Base-by-base conservation (phyloP, 2,888 invertebrate genomes). In the Phlogophora meticulosa region DNA sequence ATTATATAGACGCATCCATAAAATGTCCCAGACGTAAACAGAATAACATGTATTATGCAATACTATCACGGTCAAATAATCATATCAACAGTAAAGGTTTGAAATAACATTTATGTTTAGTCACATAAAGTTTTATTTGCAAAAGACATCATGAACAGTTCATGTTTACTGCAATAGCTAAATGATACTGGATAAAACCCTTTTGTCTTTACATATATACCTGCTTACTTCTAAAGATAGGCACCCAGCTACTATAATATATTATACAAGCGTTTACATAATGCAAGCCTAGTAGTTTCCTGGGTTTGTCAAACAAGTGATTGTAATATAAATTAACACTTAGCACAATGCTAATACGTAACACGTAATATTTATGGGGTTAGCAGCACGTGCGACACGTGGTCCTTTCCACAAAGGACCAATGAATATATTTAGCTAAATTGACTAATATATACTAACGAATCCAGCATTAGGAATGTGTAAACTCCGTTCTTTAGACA, bases 261-360 rank as follows among this genome's bases (percentile, higher is more conserved):
- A 61, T 78, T 73, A 68, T 62, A 61, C 49, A 76, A 78, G n/a
- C 46, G 34, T 46, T 76, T 45, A 72, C 63, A 63, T 68, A 62
- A 68, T 56, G 32, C 48, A 45, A 40, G 20, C 38, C 38, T 24
- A 28, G 46, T 42, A 62, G 57, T 67, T 66, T 78, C 74, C 76
- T 76, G 49, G 56, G 38, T 60, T 72, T 46, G 17, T 45, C 46
- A 73, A 59, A 75, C 78, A 73, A 59, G 45, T 49, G 67, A 55
- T 72, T 75, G 61, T 72, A 49, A 53, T 61, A 58, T 55, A 43
- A 61, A 60, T 72, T 49, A 77, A 65, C 34, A 28, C 38, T 49
- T 45, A 53, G 49, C 22, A 32, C 22, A 58, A 45, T 40, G 43
- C 48, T 53, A 76, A 62, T 58, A 59, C 24, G 1, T 17, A 38